These are phyloP conservation scores for Aporrectodea caliginosa DNA, from an alignment of 1,140 invertebrate species.

Conservation along the genomic window DNA sequence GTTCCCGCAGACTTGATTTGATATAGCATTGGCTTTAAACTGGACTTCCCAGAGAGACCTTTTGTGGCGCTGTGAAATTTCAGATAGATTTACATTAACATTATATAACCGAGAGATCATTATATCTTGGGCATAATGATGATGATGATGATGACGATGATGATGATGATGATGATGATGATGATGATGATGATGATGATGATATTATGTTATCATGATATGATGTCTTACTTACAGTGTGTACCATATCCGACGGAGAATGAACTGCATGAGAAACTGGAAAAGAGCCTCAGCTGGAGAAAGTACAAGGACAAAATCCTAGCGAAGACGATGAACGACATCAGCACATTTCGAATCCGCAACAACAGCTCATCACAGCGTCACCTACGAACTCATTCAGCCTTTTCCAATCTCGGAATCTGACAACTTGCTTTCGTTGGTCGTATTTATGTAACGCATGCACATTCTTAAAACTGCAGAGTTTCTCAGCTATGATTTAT, in stretches of 20 bases:
- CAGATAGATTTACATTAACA: neutral
- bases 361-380: neutral
- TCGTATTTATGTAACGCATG: no score
- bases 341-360: neutral
- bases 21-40: no score
- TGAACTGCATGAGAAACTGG: constrained; percentile 38
- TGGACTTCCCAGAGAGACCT: no score
- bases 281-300: constrained; percentile 40
- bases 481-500: neutral
- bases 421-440: no score
- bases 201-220: no score
- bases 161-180: no score
- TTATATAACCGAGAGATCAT: neutral
- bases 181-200: no score
- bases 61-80: no score
- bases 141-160: no score
- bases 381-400: neutral
- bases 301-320: constrained; percentile 4
- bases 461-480: no score
- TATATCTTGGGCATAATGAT: neutral
- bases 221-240: constrained; percentile 36
- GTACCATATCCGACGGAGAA: constrained; percentile 44
- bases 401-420: no score
- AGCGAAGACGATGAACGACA: neutral
- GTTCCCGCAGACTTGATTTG: no score